Percentiles rank a stretch among this genome's conserved stretches.
Evolutionary conservation across 2,113 vertebrate species (phyloP).

Genomic region (Bos indicus): DNA sequence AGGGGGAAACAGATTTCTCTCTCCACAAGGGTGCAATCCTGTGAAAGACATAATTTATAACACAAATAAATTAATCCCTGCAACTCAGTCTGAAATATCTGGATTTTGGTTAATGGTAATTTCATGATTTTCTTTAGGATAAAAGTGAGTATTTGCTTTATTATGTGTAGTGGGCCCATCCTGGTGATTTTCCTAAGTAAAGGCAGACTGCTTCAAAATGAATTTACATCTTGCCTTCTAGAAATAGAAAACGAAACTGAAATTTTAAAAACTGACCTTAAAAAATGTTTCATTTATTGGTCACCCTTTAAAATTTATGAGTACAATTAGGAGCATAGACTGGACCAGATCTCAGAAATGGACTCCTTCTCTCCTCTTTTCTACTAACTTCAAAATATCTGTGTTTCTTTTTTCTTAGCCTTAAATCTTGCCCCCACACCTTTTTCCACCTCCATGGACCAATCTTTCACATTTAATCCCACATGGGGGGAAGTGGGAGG

Average conservation of each 20-base stretch:
- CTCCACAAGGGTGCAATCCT: not conserved
- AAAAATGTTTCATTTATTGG: not conserved
- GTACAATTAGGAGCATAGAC: not conserved
- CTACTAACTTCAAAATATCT: not conserved
- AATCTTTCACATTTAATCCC: not conserved
- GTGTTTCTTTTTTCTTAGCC: not conserved
- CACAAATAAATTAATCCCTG: not conserved
- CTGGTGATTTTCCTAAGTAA: not conserved
- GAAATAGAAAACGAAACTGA: not conserved
- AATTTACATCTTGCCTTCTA: conserved; percentile 8
- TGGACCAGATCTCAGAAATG: not conserved
- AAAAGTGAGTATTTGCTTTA: not conserved
- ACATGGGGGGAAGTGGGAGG: not conserved
- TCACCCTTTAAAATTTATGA: not conserved
- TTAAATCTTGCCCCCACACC: not conserved
- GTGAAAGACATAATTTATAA: not conserved
- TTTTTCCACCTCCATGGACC: not conserved
- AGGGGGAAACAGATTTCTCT: not conserved
- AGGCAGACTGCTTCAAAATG: not conserved
- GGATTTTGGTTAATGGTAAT: conserved; percentile 8
- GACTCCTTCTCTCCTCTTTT: not conserved
- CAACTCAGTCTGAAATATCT: not conserved
- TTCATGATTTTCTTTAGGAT: not conserved
- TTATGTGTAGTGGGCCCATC: not conserved
- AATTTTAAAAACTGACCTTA: conserved; percentile 8